Percentiles rank a stretch among this genome's conserved stretches.
Conservation (phyloP, 2,888 invertebrate genomes). For the Cosmia pyralina region DNA sequence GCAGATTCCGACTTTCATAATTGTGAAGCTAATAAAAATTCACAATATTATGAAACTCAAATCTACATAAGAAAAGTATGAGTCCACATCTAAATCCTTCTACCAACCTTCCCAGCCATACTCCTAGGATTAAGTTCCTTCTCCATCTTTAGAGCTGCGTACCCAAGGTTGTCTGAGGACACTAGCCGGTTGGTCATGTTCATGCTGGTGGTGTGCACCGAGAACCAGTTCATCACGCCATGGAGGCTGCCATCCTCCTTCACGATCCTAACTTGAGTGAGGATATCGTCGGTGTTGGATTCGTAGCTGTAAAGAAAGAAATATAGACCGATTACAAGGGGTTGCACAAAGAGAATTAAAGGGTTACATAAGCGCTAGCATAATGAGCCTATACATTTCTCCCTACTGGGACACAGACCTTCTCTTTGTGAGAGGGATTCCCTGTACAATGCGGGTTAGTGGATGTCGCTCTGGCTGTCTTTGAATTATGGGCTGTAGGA, state of each 20-base stretch:
- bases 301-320: constrained; percentile 90
- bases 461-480: too few species aligned
- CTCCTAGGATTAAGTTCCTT: constrained; percentile 90
- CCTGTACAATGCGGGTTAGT: too few species aligned
- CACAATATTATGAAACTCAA: background rate
- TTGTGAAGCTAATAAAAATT: background rate
- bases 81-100: background rate
- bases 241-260: constrained; percentile 88
- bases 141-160: constrained; percentile 94
- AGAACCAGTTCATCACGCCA: constrained; percentile 95
- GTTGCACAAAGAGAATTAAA: too few species aligned
- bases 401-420: too few species aligned
- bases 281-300: constrained; percentile 92
- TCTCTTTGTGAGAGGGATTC: too few species aligned
- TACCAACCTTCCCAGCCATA: constrained; percentile 82
- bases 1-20: background rate
- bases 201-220: constrained; percentile 96
- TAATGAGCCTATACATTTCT: too few species aligned
- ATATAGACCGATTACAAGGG: too few species aligned
- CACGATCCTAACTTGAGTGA: constrained; percentile 93
- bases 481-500: too few species aligned
- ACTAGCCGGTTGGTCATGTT: constrained; percentile 95
- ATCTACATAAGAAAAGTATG: background rate
- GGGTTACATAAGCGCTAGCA: too few species aligned
- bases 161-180: constrained; percentile 96